Evolutionary conservation across 2,113 vertebrate genomes (phyloP).

Genomic region (Manacus vitellinus): DNA sequence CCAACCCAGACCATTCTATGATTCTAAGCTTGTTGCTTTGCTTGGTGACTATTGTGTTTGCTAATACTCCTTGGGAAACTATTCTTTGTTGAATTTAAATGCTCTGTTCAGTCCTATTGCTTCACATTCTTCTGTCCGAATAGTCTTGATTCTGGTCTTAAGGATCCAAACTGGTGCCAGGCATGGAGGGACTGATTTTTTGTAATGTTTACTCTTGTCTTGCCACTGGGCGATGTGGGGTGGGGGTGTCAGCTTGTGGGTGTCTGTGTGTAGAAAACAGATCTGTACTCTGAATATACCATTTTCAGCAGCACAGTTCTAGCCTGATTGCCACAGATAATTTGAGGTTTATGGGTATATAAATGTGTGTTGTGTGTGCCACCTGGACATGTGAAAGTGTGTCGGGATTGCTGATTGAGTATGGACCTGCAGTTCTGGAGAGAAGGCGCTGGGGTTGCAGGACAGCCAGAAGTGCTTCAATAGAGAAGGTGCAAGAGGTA

Average conservation of each 20-base stretch:
- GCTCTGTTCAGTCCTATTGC: neutral
- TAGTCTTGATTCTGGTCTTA: neutral
- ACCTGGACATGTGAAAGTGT: fast-evolving
- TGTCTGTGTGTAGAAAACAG: neutral
- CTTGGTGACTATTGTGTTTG: fast-evolving
- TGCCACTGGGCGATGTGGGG: fast-evolving
- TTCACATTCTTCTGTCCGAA: fast-evolving
- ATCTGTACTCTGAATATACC: neutral
- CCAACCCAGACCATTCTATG: neutral
- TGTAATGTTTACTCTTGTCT: neutral
- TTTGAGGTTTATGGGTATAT: neutral
- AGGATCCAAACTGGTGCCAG: neutral
- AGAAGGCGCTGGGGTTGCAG: neutral
- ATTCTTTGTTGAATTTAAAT: neutral
- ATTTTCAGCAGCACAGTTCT: neutral
- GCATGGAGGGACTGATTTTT: neutral
- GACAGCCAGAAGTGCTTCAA: neutral
- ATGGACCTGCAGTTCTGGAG: neutral
- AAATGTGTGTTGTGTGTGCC: fast-evolving
- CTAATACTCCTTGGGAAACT: neutral
- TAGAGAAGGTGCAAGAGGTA: neutral
- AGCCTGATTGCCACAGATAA: too few relatives aligned
- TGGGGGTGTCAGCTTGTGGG: fast-evolving
- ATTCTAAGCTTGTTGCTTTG: neutral
- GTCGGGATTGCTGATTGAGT: fast-evolving